phyloP scores from a whole-genome alignment of 2,113 vertebrate species.

The Ellobius talpinus region DNA sequence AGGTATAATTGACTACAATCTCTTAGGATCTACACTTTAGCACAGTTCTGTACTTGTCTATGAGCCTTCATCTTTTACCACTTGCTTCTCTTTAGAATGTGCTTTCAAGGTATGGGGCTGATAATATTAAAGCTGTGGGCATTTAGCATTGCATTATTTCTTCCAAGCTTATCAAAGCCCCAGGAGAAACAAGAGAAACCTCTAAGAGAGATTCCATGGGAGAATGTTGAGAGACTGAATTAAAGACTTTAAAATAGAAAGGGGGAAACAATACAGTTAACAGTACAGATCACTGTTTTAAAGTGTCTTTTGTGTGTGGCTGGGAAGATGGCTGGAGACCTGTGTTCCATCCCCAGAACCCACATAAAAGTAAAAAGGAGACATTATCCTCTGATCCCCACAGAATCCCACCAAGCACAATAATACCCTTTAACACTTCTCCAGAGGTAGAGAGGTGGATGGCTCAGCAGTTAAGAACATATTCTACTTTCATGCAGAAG shows the following conservation, averaged over 20 bases:
- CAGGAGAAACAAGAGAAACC: neutral
- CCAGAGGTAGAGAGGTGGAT: neutral
- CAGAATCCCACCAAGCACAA: neutral
- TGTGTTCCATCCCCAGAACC: neutral
- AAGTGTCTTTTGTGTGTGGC: neutral
- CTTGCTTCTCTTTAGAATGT: slow-evolving; percentile 13
- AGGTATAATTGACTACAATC: slow-evolving; percentile 24
- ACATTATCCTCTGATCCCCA: neutral
- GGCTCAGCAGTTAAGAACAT: neutral
- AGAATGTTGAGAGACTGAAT: neutral
- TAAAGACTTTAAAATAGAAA: neutral
- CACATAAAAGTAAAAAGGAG: neutral
- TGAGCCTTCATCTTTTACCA: neutral
- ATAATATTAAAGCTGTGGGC: neutral
- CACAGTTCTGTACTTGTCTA: neutral
- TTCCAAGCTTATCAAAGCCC: neutral
- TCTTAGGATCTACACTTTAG: neutral
- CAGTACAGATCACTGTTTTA: neutral
- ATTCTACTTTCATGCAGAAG: neutral
- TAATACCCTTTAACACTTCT: neutral
- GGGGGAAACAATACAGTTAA: slow-evolving; percentile 26
- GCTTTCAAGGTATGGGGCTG: neutral
- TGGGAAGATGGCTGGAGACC: neutral
- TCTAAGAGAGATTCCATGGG: neutral
- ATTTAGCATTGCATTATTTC: neutral